Evolutionary conservation across 1,140 invertebrate species (phyloP), one percentile per base, ranked within the genome.

Genomic region (Tetramorium parvispinum): DNA sequence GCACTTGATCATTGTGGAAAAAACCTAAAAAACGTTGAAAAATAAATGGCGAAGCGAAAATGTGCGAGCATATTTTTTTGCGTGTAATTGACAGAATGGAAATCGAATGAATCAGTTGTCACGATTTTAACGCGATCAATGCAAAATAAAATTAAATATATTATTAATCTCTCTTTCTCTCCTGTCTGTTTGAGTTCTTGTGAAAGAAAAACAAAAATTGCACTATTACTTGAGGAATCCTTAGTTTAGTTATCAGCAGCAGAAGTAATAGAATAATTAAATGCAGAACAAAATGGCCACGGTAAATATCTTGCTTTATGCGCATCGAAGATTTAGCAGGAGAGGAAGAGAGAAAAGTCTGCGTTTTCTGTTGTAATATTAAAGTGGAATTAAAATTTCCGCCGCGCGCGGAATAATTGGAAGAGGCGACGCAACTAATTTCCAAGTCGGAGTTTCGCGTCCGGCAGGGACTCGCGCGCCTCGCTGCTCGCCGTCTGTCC

Each of bases 381-480:
- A 55, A 46, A 59, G n/a, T 57, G 11, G 40, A 73, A 82, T 73
- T 57, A 21, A 59, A 82, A 82, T 82, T 82, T 37, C 7, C 7
- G 68, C 55, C 49, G 10, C 55, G 13, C 13, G 13, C 18, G 18
- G 55, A 59, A 21, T 49, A 59, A 82, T 46, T 46, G 53, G n/a
- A 46, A 46, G 73, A 21, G 27, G 27, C n/a, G 71, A n/a, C n/a
- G 57, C n/a, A 77, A 78, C 43, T 76, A 85, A 76, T 85, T 85
- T 55, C 46, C 21, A 85, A 76, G 43, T 85, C 49, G 7, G 40
- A 61, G 21, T 83, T 51, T 61, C 49, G 43, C 40, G 57, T 40
- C 53, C 40, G 43, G 59, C 68, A 61, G 43, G 8, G 18, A 24
- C 37, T 40, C 27, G n/a, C 27, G n/a, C 66, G 49, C 49, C 53